Evolutionary conservation across 2,797 vertebrate species (phyloP).

Genomic region (Geotrypetes seraphini): DNA sequence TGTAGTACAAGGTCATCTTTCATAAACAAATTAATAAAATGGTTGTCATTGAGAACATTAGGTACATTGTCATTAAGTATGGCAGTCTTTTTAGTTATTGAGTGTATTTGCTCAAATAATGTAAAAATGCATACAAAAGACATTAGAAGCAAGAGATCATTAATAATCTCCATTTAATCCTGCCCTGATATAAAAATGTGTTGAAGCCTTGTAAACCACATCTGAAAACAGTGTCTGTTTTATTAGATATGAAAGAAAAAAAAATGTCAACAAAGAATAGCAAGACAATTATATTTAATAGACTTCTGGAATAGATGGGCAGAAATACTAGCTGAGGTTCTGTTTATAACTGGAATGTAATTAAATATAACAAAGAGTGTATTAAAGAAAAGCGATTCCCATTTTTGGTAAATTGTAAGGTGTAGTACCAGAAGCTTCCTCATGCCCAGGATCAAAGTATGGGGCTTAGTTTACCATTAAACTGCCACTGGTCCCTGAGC

Average conservation of each 20-base stretch:
- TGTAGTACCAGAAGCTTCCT: too few species aligned
- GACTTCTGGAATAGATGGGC: slow-evolving; percentile 9
- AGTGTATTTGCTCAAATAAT: background rate
- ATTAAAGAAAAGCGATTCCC: too few species aligned
- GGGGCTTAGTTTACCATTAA: too few species aligned
- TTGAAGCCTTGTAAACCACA: slow-evolving; percentile 1
- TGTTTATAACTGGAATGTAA: too few species aligned
- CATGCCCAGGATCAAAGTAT: too few species aligned
- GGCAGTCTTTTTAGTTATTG: background rate
- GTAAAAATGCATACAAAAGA: background rate
- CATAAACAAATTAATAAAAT: too few species aligned
- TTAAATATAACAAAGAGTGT: too few species aligned
- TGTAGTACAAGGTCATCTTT: too few species aligned
- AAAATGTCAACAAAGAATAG: slow-evolving; percentile 12
- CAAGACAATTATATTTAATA: slow-evolving; percentile 11
- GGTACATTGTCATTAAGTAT: fast-evolving
- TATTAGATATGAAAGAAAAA: slow-evolving; percentile 21
- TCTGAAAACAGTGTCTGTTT: slow-evolving; percentile 2
- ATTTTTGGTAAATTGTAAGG: too few species aligned
- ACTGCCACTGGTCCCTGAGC: too few species aligned
- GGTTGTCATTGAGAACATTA: background rate
- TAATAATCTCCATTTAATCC: background rate
- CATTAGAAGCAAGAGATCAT: background rate
- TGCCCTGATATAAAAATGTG: background rate
- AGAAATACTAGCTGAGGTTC: slow-evolving; percentile 7